Conservation (phyloP, 2,113 vertebrate genomes). For the Odocoileus hemionus region DNA sequence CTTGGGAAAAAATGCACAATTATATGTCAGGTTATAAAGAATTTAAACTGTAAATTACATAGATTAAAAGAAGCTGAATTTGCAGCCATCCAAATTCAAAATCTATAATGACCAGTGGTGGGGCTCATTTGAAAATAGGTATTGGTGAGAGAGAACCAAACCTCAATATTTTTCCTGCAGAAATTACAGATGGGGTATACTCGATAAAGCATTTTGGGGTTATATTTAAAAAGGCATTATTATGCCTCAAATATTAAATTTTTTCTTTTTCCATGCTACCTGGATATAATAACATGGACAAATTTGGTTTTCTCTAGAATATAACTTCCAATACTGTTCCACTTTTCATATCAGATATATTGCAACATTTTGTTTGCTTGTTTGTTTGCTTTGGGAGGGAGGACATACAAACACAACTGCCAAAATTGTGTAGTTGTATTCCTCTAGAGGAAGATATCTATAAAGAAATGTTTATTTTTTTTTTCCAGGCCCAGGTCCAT, state of each 20-base stretch:
- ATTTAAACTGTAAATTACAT: background rate
- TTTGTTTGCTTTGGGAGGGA: background rate
- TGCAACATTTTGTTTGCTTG: background rate
- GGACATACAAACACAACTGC: background rate
- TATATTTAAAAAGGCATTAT: background rate
- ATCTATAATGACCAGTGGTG: background rate
- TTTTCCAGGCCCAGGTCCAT: background rate
- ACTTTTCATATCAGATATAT: background rate
- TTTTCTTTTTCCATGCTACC: background rate
- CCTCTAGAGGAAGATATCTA: background rate
- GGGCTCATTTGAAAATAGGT: background rate
- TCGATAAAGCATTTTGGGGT: background rate
- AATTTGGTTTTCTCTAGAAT: conserved; percentile 3
- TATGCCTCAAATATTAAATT: background rate
- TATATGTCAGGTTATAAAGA: background rate
- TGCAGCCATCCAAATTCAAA: background rate
- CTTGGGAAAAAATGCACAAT: background rate
- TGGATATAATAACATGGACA: background rate
- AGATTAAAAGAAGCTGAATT: background rate
- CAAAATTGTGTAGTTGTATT: background rate
- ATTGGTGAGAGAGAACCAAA: background rate
- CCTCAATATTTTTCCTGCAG: background rate
- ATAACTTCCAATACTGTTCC: background rate
- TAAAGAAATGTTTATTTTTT: background rate
- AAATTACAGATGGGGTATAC: background rate